Evolutionary conservation across 2,888 invertebrate genomes (phyloP).

Genomic region (Microctonus aethiopoides): DNA sequence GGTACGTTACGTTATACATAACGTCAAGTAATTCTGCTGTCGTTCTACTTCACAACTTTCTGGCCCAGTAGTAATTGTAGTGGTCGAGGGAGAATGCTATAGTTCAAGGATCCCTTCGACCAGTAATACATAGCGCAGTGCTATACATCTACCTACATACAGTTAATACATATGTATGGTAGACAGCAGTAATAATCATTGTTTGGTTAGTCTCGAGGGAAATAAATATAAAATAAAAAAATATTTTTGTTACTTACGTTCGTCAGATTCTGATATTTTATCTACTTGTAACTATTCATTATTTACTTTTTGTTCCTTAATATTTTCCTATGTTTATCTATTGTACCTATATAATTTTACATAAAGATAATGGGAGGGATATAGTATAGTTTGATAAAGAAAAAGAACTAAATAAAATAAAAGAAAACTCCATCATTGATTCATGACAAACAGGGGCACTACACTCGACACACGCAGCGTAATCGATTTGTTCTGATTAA

Average conservation of each 20-base stretch:
- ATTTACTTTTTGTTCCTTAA: neutral
- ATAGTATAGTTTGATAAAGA: neutral
- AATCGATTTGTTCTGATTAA: conserved; percentile 9
- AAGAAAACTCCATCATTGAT: conserved; percentile 8
- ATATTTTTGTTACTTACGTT: neutral
- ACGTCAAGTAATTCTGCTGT: neutral
- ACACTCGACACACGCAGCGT: conserved; percentile 14
- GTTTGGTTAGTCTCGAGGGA: conserved; percentile 2
- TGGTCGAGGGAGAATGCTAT: conserved; percentile 17
- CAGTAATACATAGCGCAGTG: neutral
- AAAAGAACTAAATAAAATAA: neutral
- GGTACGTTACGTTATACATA: neutral
- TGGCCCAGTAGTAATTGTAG: conserved; percentile 16
- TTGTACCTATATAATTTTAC: neutral
- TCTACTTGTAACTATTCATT: neutral
- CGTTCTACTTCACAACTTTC: conserved; percentile 19
- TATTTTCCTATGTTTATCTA: neutral
- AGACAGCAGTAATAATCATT: neutral
- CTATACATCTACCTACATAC: too few species aligned
- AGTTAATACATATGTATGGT: neutral
- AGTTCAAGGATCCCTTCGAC: conserved; percentile 19
- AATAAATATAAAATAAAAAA: neutral
- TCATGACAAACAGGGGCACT: conserved; percentile 15
- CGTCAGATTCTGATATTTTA: neutral
- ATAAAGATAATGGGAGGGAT: neutral